Conservation (phyloP, 1,140 invertebrate species). For the Rhynchophorus ferrugineus region DNA sequence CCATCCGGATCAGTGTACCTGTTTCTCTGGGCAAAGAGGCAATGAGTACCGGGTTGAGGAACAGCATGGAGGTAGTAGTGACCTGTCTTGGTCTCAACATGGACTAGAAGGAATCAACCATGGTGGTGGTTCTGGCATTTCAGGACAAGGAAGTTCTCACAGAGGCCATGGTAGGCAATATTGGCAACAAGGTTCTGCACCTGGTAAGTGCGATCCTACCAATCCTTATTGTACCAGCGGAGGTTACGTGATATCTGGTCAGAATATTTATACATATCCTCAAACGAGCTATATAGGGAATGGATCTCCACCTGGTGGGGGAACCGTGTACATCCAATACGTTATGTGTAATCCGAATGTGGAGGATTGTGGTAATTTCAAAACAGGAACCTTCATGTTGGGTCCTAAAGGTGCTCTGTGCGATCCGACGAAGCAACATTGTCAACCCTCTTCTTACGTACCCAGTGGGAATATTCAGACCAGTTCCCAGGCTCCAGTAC, state of each 20-base stretch:
- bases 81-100: not conserved
- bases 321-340: constrained; percentile 14
- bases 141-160: not conserved
- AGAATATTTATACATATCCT: constrained; percentile 8
- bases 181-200: not conserved
- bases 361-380: constrained; percentile 15
- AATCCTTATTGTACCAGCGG: constrained; percentile 8
- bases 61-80: constrained; percentile 10
- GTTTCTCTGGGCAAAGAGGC: constrained; percentile 29
- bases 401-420: constrained; percentile 13
- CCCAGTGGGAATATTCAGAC: not conserved
- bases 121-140: not conserved
- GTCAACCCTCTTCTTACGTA: not conserved
- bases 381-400: constrained; percentile 13
- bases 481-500: not conserved
- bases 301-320: not conserved
- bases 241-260: constrained; percentile 6
- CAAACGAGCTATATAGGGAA: not conserved
- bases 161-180: not conserved
- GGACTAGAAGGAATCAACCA: not conserved
- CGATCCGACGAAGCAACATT: constrained; percentile 12
- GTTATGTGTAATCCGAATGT: constrained; percentile 16
- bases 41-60: not conserved
- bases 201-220: constrained; percentile 6
- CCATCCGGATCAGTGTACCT: constrained; percentile 49